Evolutionary conservation across 2,797 vertebrate genomes (phyloP).

Genomic region (Urosaurus nigricauda): DNA sequence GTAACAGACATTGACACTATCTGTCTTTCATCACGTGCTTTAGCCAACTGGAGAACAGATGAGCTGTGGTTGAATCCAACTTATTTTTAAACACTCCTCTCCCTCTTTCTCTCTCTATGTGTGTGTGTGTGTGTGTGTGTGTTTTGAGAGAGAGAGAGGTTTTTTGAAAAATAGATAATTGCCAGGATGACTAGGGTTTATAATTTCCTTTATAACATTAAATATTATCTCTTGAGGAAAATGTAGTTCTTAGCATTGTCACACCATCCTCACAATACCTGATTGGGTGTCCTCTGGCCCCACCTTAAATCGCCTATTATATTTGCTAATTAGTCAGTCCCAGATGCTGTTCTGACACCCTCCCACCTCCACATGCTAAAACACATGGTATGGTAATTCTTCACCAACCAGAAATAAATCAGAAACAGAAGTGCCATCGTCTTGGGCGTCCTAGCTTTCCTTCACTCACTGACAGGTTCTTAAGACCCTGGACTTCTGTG

Average conservation of each 20-base stretch:
- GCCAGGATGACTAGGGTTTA: conserved; percentile 5
- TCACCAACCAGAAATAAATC: conserved; percentile 4
- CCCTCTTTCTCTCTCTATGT: no score
- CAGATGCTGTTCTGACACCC: conserved; percentile 36
- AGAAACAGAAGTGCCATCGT: neutral
- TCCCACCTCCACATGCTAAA: conserved; percentile 30
- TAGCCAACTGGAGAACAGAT: conserved; percentile 37
- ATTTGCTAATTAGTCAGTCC: conserved; percentile 39
- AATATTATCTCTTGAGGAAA: conserved; percentile 35
- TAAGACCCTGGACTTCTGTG: neutral
- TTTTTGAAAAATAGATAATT: conserved; percentile 10
- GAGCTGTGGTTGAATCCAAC: conserved; percentile 13
- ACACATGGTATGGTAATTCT: neutral
- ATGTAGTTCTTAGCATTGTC: neutral
- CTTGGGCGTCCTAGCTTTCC: neutral
- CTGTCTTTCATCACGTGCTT: conserved; percentile 24
- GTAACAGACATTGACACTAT: conserved; percentile 35
- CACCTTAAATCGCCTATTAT: conserved; percentile 31
- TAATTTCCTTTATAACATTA: conserved; percentile 31
- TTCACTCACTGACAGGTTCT: neutral
- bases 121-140: neutral
- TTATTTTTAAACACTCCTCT: conserved; percentile 37
- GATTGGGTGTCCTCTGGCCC: conserved; percentile 20
- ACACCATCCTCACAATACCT: neutral
- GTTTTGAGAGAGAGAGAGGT: no score